Percentiles rank a stretch among this genome's conserved stretches.
These are phyloP conservation scores for Vireo griseus DNA, from an alignment of 2,797 vertebrate genomes.

Conservation along the genomic window DNA sequence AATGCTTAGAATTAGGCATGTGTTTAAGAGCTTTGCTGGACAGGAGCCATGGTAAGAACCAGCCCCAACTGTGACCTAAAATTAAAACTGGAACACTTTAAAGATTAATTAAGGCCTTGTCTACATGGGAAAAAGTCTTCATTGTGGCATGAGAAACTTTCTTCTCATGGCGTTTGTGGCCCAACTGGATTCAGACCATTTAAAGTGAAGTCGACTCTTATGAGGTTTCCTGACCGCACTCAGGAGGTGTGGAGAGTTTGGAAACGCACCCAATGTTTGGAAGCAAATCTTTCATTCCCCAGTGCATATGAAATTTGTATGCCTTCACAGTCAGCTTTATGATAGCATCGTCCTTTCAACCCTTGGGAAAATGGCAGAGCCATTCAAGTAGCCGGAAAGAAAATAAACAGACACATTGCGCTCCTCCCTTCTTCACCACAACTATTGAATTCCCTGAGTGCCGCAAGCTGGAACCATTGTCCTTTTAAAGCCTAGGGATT, in stretches of 20 bases:
- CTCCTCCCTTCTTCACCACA: neutral
- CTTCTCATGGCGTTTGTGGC: constrained; percentile 42
- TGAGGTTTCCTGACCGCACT: constrained; percentile 1
- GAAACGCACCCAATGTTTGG: constrained; percentile 24
- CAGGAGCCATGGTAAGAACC: constrained; percentile 40
- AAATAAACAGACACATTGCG: neutral
- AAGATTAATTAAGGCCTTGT: constrained; percentile 64
- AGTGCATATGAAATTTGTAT: constrained; percentile 14
- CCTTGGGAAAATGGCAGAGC: constrained; percentile 47
- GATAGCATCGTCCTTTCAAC: constrained; percentile 30
- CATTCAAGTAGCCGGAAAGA: neutral
- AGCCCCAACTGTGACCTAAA: constrained; percentile 59
- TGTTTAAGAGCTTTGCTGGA: constrained; percentile 57
- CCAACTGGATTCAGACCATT: constrained; percentile 53
- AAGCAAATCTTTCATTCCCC: constrained; percentile 20
- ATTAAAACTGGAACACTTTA: constrained; percentile 66
- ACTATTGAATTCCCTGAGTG: neutral
- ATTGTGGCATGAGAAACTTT: constrained; percentile 55
- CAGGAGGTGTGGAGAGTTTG: constrained; percentile 12
- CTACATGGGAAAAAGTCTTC: constrained; percentile 65
- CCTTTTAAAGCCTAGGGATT: neutral
- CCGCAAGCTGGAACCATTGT: neutral
- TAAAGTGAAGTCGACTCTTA: neutral
- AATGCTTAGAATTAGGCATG: constrained; percentile 44
- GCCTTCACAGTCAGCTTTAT: neutral